Percentiles rank a stretch among this genome's conserved stretches.
Conservation (phyloP, 2,888 invertebrate genomes). For the Xiphydria camelus region DNA sequence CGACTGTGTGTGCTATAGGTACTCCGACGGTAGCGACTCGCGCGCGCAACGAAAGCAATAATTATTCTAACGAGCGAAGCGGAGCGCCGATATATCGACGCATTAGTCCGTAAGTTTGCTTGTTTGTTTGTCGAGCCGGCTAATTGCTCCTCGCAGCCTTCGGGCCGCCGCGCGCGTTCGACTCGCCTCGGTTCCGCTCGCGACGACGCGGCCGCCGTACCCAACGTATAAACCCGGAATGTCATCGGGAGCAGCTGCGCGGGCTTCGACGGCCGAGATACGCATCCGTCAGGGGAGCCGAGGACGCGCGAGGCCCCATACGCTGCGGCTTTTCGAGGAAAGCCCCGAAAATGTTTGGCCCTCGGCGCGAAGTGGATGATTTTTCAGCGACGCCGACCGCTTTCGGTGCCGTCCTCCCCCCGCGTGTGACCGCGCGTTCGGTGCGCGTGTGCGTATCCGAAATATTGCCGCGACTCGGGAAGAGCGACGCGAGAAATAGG, state of each 20-base stretch:
- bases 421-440: too few species aligned
- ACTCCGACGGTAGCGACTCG: not conserved
- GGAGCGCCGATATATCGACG: constrained; percentile 34
- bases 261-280: not conserved
- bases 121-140: constrained; percentile 34
- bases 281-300: not conserved
- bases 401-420: too few species aligned
- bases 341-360: not conserved
- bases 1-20: not conserved
- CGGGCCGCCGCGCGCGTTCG: too few species aligned
- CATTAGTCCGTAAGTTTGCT: constrained; percentile 31
- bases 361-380: not conserved
- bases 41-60: constrained; percentile 29
- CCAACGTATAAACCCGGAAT: not conserved
- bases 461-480: too few species aligned
- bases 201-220: not conserved
- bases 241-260: constrained; percentile 4
- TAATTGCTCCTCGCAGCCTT: constrained; percentile 36
- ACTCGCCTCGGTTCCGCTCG: too few species aligned
- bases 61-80: constrained; percentile 36
- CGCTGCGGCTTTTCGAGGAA: not conserved
- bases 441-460: too few species aligned
- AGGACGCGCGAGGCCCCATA: not conserved
- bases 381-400: not conserved
- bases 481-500: too few species aligned